Evolutionary conservation across 2,888 invertebrate species (phyloP).

Genomic region (Pseudoips prasinana): DNA sequence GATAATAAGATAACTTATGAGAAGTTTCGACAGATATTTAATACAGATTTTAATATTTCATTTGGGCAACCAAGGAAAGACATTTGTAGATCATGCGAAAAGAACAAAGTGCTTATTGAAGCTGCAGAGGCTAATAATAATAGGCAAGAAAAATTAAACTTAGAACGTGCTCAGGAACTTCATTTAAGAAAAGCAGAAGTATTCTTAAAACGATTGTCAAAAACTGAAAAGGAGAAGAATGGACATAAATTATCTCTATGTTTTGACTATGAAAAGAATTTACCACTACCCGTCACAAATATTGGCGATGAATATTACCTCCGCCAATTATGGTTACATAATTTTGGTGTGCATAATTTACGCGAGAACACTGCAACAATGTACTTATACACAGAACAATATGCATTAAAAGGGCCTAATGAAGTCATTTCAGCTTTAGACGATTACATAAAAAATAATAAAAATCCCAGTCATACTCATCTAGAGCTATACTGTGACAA

Average conservation of each 20-base stretch:
- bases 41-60: constrained; percentile 5
- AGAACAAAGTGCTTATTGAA: not conserved
- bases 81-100: constrained; percentile 3
- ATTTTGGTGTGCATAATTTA: constrained; percentile 7
- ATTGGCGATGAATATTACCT: constrained; percentile 5
- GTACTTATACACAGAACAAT: constrained; percentile 5
- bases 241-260: constrained; percentile 6
- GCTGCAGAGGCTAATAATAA: not conserved
- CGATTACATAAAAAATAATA: constrained; percentile 1
- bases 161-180: constrained; percentile 1
- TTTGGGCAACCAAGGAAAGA: constrained; percentile 4
- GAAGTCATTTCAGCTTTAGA: constrained; percentile 5
- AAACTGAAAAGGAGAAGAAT: not conserved
- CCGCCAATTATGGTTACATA: constrained; percentile 8
- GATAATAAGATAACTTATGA: constrained; percentile 1
- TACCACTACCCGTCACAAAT: constrained; percentile 6
- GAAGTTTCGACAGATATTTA: constrained; percentile 6
- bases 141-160: not conserved
- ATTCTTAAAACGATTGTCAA: not conserved
- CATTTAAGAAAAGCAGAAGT: constrained; percentile 5
- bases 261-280: constrained; percentile 6
- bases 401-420: constrained; percentile 6
- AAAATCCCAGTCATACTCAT: not conserved
- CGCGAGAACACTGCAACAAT: constrained; percentile 4
- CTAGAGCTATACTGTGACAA: constrained; percentile 4